Conservation (phyloP, 2,888 invertebrate genomes). For the Drosophila tanythrix region DNA sequence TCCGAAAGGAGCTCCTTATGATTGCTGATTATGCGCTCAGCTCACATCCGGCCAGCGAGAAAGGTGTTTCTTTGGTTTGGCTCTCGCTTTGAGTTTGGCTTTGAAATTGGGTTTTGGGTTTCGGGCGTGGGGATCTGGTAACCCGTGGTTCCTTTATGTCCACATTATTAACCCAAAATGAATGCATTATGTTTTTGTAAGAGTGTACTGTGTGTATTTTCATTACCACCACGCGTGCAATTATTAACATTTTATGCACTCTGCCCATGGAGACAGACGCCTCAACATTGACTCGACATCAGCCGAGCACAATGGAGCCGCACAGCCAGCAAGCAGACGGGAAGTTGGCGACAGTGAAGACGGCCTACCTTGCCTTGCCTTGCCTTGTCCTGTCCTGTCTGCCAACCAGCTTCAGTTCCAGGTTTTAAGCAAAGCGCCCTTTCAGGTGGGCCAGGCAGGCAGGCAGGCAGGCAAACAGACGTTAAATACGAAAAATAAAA, state of each 20-base stretch:
- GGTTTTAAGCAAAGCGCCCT: neutral
- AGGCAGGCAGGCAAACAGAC: conserved; percentile 37
- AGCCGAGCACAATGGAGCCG: conserved; percentile 52
- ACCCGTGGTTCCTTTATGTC: conserved; percentile 44
- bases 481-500: conserved; percentile 60
- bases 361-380: neutral
- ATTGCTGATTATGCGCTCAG: conserved; percentile 45
- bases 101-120: neutral
- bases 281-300: conserved; percentile 38
- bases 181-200: conserved; percentile 64
- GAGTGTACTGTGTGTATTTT: conserved; percentile 54
- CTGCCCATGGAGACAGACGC: conserved; percentile 28
- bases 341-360: conserved; percentile 48
- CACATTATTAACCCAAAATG: conserved; percentile 74
- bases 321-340: conserved; percentile 44
- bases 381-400: neutral
- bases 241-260: conserved; percentile 78
- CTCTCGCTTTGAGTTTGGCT: neutral
- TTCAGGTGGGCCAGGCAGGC: conserved; percentile 2
- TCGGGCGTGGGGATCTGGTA: neutral
- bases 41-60: conserved; percentile 6
- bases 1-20: conserved; percentile 39
- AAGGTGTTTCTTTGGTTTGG: neutral
- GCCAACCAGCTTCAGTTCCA: neutral
- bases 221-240: conserved; percentile 78